phyloP scores from a whole-genome alignment of 2,888 invertebrate species.

The Papilio demoleus region DNA sequence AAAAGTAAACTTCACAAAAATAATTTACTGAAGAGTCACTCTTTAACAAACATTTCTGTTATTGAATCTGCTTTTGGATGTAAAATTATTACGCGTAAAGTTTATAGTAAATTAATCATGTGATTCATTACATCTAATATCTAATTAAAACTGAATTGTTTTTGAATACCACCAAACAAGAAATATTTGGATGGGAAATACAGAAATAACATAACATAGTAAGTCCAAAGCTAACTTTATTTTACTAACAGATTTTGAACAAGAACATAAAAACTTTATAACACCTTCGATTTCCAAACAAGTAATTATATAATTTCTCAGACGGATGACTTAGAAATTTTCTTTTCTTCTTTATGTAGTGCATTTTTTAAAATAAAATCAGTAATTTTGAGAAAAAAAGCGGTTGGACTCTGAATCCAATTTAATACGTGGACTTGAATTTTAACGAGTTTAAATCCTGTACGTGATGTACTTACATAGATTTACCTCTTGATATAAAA shows the following conservation, averaged over 20 bases:
- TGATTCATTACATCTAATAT: no score
- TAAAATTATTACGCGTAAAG: slow-evolving; percentile 29
- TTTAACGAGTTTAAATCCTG: slow-evolving; percentile 47
- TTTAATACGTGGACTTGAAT: slow-evolving; percentile 44
- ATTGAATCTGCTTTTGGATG: slow-evolving; percentile 41
- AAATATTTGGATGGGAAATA: slow-evolving; percentile 17
- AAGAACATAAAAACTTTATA: slow-evolving; percentile 43
- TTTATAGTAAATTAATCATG: no score
- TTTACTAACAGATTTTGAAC: slow-evolving; percentile 44
- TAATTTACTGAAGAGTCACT: slow-evolving; percentile 39
- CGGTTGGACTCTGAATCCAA: slow-evolving; percentile 45
- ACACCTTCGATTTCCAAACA: slow-evolving; percentile 47
- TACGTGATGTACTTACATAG: slow-evolving; percentile 44
- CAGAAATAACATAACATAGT: slow-evolving; percentile 35
- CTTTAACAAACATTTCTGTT: slow-evolving; percentile 41
- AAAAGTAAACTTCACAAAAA: slow-evolving; percentile 44
- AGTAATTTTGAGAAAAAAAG: slow-evolving; percentile 48
- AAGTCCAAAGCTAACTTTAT: slow-evolving; percentile 44
- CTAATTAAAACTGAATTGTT: slow-evolving; percentile 31
- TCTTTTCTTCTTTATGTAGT: slow-evolving; percentile 33
- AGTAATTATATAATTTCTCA: slow-evolving; percentile 41
- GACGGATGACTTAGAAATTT: slow-evolving; percentile 42
- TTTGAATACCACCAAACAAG: slow-evolving; percentile 38
- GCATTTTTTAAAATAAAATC: slow-evolving; percentile 41
- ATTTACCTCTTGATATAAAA: slow-evolving; percentile 46